A percentile compares a stretch with the other conserved stretches of the same genome.
These are phyloP conservation scores for Metaphire vulgaris DNA, from an alignment of 1,140 invertebrate species.

Conservation along the genomic window DNA sequence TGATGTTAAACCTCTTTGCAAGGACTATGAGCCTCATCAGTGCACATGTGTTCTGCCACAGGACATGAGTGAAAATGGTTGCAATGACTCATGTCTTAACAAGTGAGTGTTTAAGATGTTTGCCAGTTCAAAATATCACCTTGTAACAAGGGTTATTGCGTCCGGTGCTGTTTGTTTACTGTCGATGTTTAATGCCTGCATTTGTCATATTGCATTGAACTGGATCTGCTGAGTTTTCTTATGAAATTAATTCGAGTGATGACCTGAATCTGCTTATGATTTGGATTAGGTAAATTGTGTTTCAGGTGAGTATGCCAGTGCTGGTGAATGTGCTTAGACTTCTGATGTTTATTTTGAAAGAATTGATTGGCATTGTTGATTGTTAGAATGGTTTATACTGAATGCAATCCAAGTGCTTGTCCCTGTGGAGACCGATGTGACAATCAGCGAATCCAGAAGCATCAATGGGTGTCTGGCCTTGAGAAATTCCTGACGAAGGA, in stretches of 20 bases:
- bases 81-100: constrained; percentile 86
- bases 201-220: background rate
- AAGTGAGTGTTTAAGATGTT: constrained; percentile 56
- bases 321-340: background rate
- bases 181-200: background rate
- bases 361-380: background rate
- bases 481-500: constrained; percentile 84
- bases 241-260: constrained; percentile 4
- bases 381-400: constrained; percentile 72
- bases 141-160: background rate
- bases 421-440: constrained; percentile 66
- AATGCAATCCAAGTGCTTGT: constrained; percentile 77
- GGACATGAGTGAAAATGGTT: constrained; percentile 58
- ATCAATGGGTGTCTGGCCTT: constrained; percentile 80
- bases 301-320: background rate
- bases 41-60: constrained; percentile 70
- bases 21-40: constrained; percentile 71
- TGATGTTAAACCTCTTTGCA: constrained; percentile 70
- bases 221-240: background rate
- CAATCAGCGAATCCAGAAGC: constrained; percentile 74
- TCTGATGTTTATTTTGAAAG: background rate
- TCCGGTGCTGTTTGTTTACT: background rate
- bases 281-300: background rate
- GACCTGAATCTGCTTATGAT: background rate
- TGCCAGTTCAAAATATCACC: background rate